Evolutionary conservation across 2,797 vertebrate genomes (phyloP).

Genomic region (Sebastes taczanowskii): DNA sequence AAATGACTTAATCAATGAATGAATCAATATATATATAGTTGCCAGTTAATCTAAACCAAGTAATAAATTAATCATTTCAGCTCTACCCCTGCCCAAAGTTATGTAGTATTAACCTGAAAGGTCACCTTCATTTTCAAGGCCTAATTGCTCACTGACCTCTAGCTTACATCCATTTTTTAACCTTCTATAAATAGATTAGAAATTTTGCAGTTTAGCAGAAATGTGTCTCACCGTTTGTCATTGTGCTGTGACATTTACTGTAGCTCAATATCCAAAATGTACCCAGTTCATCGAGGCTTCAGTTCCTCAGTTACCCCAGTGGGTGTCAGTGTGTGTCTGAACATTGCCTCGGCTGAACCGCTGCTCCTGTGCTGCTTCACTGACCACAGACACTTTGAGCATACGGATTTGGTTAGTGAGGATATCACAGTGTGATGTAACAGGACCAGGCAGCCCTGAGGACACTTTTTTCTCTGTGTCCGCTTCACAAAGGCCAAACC

Average conservation of each 20-base stretch:
- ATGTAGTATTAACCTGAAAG: background rate
- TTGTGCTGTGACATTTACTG: background rate
- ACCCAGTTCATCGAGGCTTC: background rate
- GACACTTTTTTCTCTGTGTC: constrained; percentile 26
- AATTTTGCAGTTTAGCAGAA: background rate
- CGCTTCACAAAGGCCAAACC: constrained; percentile 24
- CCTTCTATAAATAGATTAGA: background rate
- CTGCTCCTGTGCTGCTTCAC: constrained; percentile 4
- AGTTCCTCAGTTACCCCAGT: constrained; percentile 43
- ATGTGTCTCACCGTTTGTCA: background rate
- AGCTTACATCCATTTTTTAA: background rate
- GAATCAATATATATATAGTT: background rate
- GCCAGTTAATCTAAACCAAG: background rate
- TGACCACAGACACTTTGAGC: constrained; percentile 42
- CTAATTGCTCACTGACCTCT: background rate
- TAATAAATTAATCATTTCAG: background rate
- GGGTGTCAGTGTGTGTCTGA: constrained; percentile 52
- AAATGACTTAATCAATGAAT: background rate
- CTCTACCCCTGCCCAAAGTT: background rate
- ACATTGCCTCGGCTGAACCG: background rate
- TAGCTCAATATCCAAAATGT: background rate
- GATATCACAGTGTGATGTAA: constrained; percentile 61
- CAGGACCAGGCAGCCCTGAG: constrained; percentile 26
- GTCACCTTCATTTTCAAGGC: background rate
- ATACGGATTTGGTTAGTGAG: constrained; percentile 46